Conservation (phyloP, 2,888 invertebrate species). For the Drosophila cracens region DNA sequence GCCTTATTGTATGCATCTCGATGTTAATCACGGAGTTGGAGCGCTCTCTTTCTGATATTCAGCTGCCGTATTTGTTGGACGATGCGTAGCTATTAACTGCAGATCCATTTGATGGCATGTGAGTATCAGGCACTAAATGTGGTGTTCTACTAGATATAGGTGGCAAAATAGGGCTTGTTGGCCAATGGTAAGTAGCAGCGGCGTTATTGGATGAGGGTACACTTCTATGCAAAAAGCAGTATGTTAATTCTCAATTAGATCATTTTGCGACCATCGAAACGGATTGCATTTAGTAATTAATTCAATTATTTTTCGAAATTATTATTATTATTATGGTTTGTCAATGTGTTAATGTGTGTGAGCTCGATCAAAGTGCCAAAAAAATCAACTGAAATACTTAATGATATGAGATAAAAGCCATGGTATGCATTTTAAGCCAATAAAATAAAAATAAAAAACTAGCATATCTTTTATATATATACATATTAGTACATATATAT, state of each 20-base stretch:
- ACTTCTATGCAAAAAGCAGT: slow-evolving; percentile 85
- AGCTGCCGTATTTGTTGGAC: slow-evolving; percentile 85
- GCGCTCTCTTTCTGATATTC: slow-evolving; percentile 84
- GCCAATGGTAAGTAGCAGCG: slow-evolving; percentile 91
- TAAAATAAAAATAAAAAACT: slow-evolving; percentile 4
- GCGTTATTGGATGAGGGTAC: slow-evolving; percentile 86
- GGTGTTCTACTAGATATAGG: slow-evolving; percentile 89
- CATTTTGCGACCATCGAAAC: slow-evolving; percentile 16
- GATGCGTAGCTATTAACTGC: slow-evolving; percentile 85
- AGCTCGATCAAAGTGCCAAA: slow-evolving; percentile 56
- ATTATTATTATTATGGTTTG: slow-evolving; percentile 25
- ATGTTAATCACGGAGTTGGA: slow-evolving; percentile 81
- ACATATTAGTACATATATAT: background rate
- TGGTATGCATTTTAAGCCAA: slow-evolving; percentile 41
- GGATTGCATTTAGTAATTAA: slow-evolving; percentile 9
- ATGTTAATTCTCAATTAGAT: slow-evolving; percentile 75
- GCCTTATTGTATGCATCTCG: slow-evolving; percentile 76
- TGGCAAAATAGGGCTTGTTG: slow-evolving; percentile 91
- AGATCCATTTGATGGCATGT: slow-evolving; percentile 85
- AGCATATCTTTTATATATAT: background rate
- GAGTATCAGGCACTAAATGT: slow-evolving; percentile 90
- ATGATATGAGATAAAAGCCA: slow-evolving; percentile 52
- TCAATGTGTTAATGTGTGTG: slow-evolving; percentile 49
- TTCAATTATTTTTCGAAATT: background rate
- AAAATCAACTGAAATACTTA: slow-evolving; percentile 16